Evolutionary conservation across 2,113 vertebrate species (phyloP).

Genomic region (Pan troglodytes): DNA sequence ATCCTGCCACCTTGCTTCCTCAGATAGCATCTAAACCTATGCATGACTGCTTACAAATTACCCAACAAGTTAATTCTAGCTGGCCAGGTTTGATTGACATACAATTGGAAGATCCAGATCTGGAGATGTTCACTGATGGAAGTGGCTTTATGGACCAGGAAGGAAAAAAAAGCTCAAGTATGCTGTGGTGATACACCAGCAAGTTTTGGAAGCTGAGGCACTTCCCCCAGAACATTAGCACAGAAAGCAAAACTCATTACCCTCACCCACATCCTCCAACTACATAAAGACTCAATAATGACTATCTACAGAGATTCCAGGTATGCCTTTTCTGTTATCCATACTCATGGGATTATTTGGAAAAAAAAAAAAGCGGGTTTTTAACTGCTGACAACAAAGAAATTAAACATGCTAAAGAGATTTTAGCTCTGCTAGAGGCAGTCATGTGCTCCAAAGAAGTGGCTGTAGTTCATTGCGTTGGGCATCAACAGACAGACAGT

Average conservation of each 20-base stretch:
- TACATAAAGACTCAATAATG: background rate
- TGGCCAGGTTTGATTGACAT: background rate
- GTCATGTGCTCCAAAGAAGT: background rate
- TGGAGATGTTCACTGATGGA: background rate
- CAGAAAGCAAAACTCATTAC: background rate
- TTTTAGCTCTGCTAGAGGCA: background rate
- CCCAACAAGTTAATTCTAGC: background rate
- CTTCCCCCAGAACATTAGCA: background rate
- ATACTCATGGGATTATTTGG: background rate
- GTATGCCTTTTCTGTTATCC: background rate
- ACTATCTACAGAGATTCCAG: background rate
- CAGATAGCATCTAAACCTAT: background rate
- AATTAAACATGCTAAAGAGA: background rate
- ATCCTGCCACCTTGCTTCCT: background rate
- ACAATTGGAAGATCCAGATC: background rate
- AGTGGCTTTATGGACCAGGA: background rate
- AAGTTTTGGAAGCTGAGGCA: background rate
- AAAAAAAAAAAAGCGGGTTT: background rate
- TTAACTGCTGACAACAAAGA: background rate
- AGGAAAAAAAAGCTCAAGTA: background rate
- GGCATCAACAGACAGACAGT: background rate
- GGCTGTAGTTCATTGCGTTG: background rate
- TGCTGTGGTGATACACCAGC: background rate
- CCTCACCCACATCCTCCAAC: background rate
- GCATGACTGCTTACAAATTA: background rate